A percentile compares a stretch with the other conserved stretches of the same genome.
These are phyloP conservation scores for Halichondria panicea DNA, from an alignment of 37 sponge, comb jelly and placozoan genomes.

Conservation along the genomic window DNA sequence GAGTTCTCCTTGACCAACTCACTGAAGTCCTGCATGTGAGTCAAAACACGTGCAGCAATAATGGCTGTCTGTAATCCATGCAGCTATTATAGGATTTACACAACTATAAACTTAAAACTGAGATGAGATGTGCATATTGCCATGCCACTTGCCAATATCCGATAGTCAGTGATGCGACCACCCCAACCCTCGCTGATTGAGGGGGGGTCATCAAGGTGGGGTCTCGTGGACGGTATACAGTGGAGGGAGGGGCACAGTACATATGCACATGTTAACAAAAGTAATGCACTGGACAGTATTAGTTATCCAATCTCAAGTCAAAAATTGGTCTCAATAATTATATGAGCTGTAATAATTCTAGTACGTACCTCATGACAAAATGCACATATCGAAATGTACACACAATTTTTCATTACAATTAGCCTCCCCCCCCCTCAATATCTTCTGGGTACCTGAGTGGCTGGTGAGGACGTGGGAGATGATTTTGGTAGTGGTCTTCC, in stretches of 20 bases:
- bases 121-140: not conserved
- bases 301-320: no score
- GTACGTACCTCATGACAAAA: no score
- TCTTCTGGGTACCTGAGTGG: slow-evolving; percentile 61
- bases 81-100: not conserved
- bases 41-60: not conserved
- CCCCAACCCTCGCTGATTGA: slow-evolving; percentile 88
- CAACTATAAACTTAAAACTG: not conserved
- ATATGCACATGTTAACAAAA: no score
- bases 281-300: no score
- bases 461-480: slow-evolving; percentile 72
- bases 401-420: no score
- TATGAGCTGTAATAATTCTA: no score
- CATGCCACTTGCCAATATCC: slow-evolving; percentile 58
- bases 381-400: no score
- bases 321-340: no score
- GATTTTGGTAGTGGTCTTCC: slow-evolving; percentile 31
- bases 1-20: slow-evolving; percentile 58
- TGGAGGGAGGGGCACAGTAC: no score
- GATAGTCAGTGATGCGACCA: slow-evolving; percentile 89
- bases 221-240: slow-evolving; percentile 54
- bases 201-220: slow-evolving; percentile 85
- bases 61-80: not conserved
- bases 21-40: slow-evolving; percentile 68
- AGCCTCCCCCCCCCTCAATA: no score